Evolutionary conservation across 2,888 invertebrate genomes (phyloP).

Genomic region (Nephrotoma appendiculata): DNA sequence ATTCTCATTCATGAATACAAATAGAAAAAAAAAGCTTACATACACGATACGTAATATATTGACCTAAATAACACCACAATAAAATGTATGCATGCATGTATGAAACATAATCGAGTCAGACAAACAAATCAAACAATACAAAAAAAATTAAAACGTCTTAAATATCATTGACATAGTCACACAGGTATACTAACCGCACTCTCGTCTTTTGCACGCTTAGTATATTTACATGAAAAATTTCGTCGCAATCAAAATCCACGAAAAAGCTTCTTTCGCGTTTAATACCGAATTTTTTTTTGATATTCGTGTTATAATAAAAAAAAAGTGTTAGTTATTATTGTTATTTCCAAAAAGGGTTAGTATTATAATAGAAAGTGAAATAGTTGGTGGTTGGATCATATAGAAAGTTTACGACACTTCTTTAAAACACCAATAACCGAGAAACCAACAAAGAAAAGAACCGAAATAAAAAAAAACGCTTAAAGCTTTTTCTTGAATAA

Average conservation of each 20-base stretch:
- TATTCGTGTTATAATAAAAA: not conserved
- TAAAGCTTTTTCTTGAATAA: not conserved
- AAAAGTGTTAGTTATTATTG: not conserved
- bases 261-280: not conserved
- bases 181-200: not conserved
- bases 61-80: not conserved
- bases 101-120: not conserved
- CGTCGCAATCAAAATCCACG: not conserved
- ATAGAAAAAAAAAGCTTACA: not conserved
- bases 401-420: not conserved
- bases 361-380: slow-evolving; percentile 1
- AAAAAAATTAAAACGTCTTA: not conserved
- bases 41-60: not conserved
- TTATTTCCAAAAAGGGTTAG: not conserved
- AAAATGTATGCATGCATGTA: not conserved
- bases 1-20: not conserved
- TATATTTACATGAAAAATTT: not conserved
- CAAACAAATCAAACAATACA: not conserved
- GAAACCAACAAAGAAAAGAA: not conserved
- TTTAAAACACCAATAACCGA: not conserved
- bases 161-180: not conserved
- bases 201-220: not conserved
- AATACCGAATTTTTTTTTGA: not conserved
- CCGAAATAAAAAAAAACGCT: not conserved
- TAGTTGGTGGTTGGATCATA: not conserved